A percentile compares a stretch with the other conserved stretches of the same genome.
phyloP scores from a whole-genome alignment of 2,888 invertebrate species.

The Volucella inflata region DNA sequence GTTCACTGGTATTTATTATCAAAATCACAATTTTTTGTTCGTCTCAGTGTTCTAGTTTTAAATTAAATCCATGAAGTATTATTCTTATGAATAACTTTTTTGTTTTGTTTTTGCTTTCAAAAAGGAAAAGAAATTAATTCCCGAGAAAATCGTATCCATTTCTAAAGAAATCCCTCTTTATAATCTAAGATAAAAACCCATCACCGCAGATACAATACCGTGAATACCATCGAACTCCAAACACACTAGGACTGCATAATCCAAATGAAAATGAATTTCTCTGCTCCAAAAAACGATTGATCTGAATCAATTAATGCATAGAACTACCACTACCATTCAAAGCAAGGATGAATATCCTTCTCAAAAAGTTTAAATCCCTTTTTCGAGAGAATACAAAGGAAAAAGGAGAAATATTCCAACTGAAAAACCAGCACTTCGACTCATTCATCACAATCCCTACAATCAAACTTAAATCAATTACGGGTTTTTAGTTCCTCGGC shows the following conservation, averaged over 20 bases:
- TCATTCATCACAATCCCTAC: constrained; percentile 54
- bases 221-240: constrained; percentile 30
- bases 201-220: constrained; percentile 8
- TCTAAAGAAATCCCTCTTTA: constrained; percentile 10
- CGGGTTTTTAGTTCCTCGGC: constrained; percentile 62
- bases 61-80: too few relatives aligned
- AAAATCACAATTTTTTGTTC: too few relatives aligned
- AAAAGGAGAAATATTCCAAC: background rate
- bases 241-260: constrained; percentile 42
- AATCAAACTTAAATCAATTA: constrained; percentile 74
- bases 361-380: constrained; percentile 58
- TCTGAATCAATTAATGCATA: constrained; percentile 69
- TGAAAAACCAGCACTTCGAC: constrained; percentile 10
- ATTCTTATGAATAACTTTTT: too few relatives aligned
- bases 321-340: constrained; percentile 20
- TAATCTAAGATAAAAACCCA: constrained; percentile 9
- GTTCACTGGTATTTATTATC: too few relatives aligned
- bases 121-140: constrained; percentile 4
- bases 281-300: constrained; percentile 51
- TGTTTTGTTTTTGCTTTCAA: too few relatives aligned
- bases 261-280: constrained; percentile 50
- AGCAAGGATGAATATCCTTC: constrained; percentile 26
- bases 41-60: too few relatives aligned
- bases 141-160: constrained; percentile 23
- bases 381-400: background rate